A percentile compares a stretch with the other conserved stretches of the same genome.
Evolutionary conservation across 2,888 invertebrate genomes (phyloP).

Genomic region (Automeris io): DNA sequence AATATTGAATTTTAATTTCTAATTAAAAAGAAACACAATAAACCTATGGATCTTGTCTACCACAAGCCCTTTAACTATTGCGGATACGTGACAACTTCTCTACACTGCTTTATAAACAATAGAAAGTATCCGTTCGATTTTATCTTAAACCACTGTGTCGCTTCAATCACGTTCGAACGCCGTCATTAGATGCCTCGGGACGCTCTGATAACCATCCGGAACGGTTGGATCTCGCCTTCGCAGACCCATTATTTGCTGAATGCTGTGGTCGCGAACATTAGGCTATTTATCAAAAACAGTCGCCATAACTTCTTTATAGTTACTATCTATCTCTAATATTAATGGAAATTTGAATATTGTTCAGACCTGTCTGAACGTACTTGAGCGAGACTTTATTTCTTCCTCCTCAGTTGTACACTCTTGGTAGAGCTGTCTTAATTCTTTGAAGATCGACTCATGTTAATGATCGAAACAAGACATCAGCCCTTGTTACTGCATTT

Average conservation of each 20-base stretch:
- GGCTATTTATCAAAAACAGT: background rate
- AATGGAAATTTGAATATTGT: too few species aligned
- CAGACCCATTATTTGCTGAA: conserved; percentile 28
- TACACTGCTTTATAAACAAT: conserved; percentile 8
- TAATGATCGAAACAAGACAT: too few species aligned
- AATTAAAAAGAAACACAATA: too few species aligned
- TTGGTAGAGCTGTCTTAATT: too few species aligned
- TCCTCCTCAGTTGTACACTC: too few species aligned
- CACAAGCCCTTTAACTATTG: background rate
- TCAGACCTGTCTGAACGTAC: too few species aligned
- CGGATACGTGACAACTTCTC: background rate
- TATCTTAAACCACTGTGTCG: conserved; percentile 18
- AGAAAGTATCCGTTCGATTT: conserved; percentile 26
- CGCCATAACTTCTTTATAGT: background rate
- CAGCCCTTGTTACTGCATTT: too few species aligned
- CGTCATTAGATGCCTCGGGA: conserved; percentile 29
- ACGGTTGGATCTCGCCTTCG: conserved; percentile 21
- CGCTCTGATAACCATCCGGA: conserved; percentile 46
- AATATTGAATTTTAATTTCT: too few species aligned
- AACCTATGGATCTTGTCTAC: too few species aligned
- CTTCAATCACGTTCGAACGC: conserved; percentile 36
- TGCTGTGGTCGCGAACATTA: conserved; percentile 21
- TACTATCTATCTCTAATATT: too few species aligned
- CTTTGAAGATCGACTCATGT: too few species aligned
- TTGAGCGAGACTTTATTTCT: too few species aligned